These are phyloP conservation scores for Zaprionus camerounensis DNA, from an alignment of 1,140 invertebrate genomes.

Conservation along the genomic window DNA sequence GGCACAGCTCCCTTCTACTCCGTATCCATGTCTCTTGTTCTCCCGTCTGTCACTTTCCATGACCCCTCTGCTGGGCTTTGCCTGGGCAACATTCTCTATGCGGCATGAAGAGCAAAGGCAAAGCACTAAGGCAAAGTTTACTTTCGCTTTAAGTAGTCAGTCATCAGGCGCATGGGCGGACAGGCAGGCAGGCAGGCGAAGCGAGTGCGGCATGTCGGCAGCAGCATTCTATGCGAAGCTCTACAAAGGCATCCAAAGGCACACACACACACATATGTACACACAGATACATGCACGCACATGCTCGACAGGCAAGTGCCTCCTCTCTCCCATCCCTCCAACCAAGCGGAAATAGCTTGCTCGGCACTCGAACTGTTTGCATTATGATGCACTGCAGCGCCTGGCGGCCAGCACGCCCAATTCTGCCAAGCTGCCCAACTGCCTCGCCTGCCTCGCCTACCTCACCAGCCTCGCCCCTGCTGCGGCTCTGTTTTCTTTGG, in stretches of 20 bases:
- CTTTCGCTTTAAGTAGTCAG: slow-evolving; percentile 79
- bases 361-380: slow-evolving; percentile 78
- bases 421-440: neutral
- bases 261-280: slow-evolving; percentile 43
- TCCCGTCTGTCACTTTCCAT: neutral
- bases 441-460: neutral
- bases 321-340: slow-evolving; percentile 10
- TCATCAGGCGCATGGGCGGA: slow-evolving; percentile 25
- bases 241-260: slow-evolving; percentile 42
- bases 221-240: slow-evolving; percentile 60
- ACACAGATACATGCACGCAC: slow-evolving; percentile 44
- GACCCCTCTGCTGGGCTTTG: slow-evolving; percentile 15
- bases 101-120: slow-evolving; percentile 52
- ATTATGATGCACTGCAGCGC: slow-evolving; percentile 70
- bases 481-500: slow-evolving; percentile 30
- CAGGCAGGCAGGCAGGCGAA: slow-evolving; percentile 7
- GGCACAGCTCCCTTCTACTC: slow-evolving; percentile 8
- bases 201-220: slow-evolving; percentile 29
- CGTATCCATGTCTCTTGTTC: neutral
- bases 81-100: slow-evolving; percentile 49
- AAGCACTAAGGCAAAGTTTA: slow-evolving; percentile 73
- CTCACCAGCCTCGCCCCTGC: neutral
- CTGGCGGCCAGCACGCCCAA: slow-evolving; percentile 7
- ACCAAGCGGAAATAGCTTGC: slow-evolving; percentile 58
- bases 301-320: slow-evolving; percentile 54